A percentile compares a stretch with the other conserved stretches of the same genome.
phyloP scores from a whole-genome alignment of 2,888 invertebrate genomes.

The Melanchra persicariae region DNA sequence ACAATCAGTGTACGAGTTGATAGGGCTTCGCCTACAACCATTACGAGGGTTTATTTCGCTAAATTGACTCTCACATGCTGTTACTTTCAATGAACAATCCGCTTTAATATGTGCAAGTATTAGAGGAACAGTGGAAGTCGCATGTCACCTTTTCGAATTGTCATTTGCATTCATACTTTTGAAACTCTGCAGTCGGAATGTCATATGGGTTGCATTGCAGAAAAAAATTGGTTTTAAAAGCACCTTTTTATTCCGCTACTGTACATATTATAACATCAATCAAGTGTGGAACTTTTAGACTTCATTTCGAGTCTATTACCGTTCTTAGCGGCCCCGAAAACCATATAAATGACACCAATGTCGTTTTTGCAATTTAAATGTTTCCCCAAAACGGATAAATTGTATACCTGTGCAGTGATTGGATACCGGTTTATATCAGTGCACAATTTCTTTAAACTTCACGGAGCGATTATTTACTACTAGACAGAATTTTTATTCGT shows the following conservation, averaged over 20 bases:
- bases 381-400: too few species aligned
- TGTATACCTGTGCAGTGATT: too few species aligned
- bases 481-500: too few species aligned
- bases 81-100: slow-evolving; percentile 19
- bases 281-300: too few species aligned
- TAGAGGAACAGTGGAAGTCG: not conserved
- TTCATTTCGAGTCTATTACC: too few species aligned
- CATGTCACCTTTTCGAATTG: not conserved
- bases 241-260: not conserved
- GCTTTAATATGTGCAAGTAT: not conserved
- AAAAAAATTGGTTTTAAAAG: not conserved
- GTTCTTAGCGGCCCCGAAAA: too few species aligned
- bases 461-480: too few species aligned
- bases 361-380: too few species aligned
- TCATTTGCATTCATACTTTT: not conserved
- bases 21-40: slow-evolving; percentile 32
- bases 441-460: too few species aligned
- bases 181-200: not conserved
- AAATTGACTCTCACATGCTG: slow-evolving; percentile 31
- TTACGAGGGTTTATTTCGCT: slow-evolving; percentile 26
- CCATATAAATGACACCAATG: too few species aligned
- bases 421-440: too few species aligned
- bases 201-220: not conserved
- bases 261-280: not conserved
- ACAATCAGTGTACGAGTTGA: slow-evolving; percentile 18